These are phyloP conservation scores for Acromyrmex echinatior DNA, from an alignment of 1,140 invertebrate genomes.

Conservation along the genomic window DNA sequence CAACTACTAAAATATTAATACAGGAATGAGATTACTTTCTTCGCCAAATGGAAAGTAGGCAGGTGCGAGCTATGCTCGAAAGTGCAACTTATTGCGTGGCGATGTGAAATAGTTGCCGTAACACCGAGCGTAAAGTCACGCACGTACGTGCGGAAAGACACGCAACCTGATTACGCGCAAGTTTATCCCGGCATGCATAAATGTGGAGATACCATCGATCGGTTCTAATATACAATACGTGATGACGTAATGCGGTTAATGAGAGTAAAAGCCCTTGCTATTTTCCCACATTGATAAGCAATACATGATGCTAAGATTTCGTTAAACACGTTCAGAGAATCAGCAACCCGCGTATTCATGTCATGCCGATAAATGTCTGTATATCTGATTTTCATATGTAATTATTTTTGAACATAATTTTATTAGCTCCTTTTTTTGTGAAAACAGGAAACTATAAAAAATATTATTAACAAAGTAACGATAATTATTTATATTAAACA, in stretches of 20 bases:
- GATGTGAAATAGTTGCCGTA: conserved; percentile 52
- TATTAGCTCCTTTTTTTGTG: neutral
- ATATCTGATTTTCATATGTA: neutral
- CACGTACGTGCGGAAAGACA: conserved; percentile 49
- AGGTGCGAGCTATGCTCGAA: conserved; percentile 44
- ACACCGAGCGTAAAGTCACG: conserved; percentile 51
- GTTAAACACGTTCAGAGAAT: neutral
- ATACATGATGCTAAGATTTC: conserved; percentile 1
- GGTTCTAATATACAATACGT: conserved; percentile 20
- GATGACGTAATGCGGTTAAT: conserved; percentile 57
- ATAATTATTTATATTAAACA: conserved; percentile 13
- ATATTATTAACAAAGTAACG: neutral
- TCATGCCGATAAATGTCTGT: neutral
- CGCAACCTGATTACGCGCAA: conserved; percentile 57
- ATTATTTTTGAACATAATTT: neutral
- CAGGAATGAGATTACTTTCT: neutral
- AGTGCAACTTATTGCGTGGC: conserved; percentile 44
- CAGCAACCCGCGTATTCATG: neutral
- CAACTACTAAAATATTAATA: conserved; percentile 15
- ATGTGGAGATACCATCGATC: conserved; percentile 54
- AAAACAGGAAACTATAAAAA: neutral
- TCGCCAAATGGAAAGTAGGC: neutral
- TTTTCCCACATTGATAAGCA: conserved; percentile 55
- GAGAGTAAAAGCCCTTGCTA: conserved; percentile 44
- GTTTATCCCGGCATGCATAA: conserved; percentile 35